Conservation (phyloP, 1,140 invertebrate genomes). For the Vanessa tameamea region DNA sequence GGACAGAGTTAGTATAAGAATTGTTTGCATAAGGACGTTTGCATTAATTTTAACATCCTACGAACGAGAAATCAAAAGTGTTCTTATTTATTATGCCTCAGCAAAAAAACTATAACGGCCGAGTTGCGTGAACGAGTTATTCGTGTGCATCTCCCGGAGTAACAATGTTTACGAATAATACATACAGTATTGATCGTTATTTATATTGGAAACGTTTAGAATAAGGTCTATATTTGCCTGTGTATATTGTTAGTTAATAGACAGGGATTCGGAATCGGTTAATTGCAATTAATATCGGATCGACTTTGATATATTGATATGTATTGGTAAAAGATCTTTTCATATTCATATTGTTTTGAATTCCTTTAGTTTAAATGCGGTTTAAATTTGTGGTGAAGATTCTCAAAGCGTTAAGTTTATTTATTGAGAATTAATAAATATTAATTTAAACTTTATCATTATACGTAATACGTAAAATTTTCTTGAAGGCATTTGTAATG, state of each 20-base stretch:
- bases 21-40: neutral
- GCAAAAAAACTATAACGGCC: conserved; percentile 65
- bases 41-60: conserved; percentile 32
- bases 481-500: neutral
- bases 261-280: conserved; percentile 40
- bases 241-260: conserved; percentile 7
- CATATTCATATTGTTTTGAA: conserved; percentile 4
- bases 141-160: conserved; percentile 65
- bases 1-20: neutral
- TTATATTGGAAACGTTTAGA: neutral
- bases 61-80: conserved; percentile 47
- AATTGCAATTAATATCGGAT: conserved; percentile 50
- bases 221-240: conserved; percentile 38
- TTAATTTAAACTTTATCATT: neutral
- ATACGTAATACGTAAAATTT: neutral
- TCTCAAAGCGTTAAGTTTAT: too few species aligned
- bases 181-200: conserved; percentile 18
- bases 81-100: conserved; percentile 41
- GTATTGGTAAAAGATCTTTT: conserved; percentile 21
- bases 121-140: conserved; percentile 70
- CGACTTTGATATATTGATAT: conserved; percentile 33
- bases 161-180: neutral
- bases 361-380: too few species aligned
- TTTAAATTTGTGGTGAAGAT: too few species aligned
- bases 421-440: too few species aligned